These are phyloP conservation scores for Acleris sparsana DNA, from an alignment of 2,888 invertebrate genomes.

Conservation along the genomic window DNA sequence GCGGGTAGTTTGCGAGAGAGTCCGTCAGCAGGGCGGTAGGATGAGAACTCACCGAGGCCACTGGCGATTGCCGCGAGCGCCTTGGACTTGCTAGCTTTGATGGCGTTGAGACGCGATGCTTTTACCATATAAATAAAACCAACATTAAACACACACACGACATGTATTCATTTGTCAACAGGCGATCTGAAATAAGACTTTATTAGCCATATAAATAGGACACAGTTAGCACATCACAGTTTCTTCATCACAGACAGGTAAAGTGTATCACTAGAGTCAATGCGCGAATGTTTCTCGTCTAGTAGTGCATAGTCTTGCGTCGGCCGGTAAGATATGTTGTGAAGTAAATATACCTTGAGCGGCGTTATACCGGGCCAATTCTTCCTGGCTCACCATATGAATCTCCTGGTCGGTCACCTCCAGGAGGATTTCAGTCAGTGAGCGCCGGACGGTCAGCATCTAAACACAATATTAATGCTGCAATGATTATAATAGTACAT, in stretches of 20 bases:
- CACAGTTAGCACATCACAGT: conserved; percentile 60
- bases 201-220: conserved; percentile 65
- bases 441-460: conserved; percentile 94
- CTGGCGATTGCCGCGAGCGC: conserved; percentile 95
- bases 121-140: conserved; percentile 86
- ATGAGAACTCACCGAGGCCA: conserved; percentile 92
- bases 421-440: conserved; percentile 96
- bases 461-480: conserved; percentile 54
- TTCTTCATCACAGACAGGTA: conserved; percentile 51
- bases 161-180: conserved; percentile 68
- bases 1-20: conserved; percentile 42
- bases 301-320: conserved; percentile 59
- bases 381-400: conserved; percentile 91
- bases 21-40: conserved; percentile 43
- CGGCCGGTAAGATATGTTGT: conserved; percentile 61
- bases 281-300: conserved; percentile 60
- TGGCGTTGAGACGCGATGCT: conserved; percentile 87
- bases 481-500: no score
- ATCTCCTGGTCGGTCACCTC: conserved; percentile 97
- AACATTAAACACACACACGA: conserved; percentile 78
- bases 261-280: conserved; percentile 51
- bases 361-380: conserved; percentile 90
- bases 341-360: conserved; percentile 90
- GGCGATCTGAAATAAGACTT: conserved; percentile 82
- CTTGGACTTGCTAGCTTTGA: conserved; percentile 90